Base-by-base conservation (phyloP, 2,113 vertebrate species). In the Urocitellus parryii region DNA sequence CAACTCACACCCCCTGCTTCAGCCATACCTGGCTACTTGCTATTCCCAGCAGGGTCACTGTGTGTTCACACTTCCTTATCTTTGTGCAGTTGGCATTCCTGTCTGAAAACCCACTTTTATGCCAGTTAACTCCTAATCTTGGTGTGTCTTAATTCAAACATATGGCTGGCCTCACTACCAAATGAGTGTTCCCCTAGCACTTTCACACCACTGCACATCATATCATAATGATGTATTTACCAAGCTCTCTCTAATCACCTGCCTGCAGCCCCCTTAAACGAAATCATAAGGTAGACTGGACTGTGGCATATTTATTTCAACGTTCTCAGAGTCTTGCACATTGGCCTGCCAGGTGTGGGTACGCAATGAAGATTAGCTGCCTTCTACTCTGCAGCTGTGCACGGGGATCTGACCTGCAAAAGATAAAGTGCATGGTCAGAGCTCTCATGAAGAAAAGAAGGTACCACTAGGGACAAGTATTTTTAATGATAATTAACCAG, bases 381-480 rank as follows among this genome's bases (percentile, higher is more conserved):
- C 63, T 74, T 79, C 85, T 68, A 1, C 12, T 18, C 22, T 7
- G 14, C 11, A 32, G 2, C 76, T 79, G 13, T 80, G 48, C 27
- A 39, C 10, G 32, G 37, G 22, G 74, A 34, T 42, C 56, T 84
- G 67, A 65, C 84, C 51, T 95, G 58, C 61, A 87, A 29, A 73
- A 24, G 4, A 25, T 0, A 16, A 42, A 39, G 17, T 58, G 27
- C n/a, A 53, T 65, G 45, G 42, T 74, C 51, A 88, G 13, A 58
- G 61, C 4, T 86, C 48, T 85, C 85, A 78, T 56, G 39, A 96
- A 79, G 39, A 72, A 95, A 96, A 87, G 42, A 24, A 85, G 32
- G 74, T n/a, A 32, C 3, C 16, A 56, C 53, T 73, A 61, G 51
- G 20, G 14, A 34, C n/a, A 80, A n/a, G 11, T 56, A 25, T 8